phyloP scores from a whole-genome alignment of 2,113 vertebrate genomes.

The Sigmodon hispidus region DNA sequence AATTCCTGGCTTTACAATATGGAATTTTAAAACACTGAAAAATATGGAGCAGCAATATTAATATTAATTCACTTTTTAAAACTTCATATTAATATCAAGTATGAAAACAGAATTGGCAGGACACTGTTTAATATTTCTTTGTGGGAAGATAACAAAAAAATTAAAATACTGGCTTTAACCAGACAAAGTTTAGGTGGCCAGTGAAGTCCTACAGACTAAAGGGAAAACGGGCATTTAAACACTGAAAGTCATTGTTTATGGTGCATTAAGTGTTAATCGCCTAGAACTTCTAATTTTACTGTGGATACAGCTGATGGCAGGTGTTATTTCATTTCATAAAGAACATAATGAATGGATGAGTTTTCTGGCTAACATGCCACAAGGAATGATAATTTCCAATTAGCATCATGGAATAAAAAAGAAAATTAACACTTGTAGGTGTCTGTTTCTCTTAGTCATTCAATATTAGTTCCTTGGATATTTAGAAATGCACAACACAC shows the following conservation, averaged over 20 bases:
- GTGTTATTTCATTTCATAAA: constrained; percentile 84
- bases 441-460: neutral
- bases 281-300: constrained; percentile 81
- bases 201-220: constrained; percentile 78
- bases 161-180: constrained; percentile 45
- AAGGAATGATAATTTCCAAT: constrained; percentile 68
- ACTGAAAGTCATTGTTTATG: constrained; percentile 83
- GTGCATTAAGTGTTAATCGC: constrained; percentile 83
- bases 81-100: constrained; percentile 29
- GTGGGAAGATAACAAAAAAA: constrained; percentile 32
- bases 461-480: neutral
- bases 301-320: constrained; percentile 75
- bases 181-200: constrained; percentile 55
- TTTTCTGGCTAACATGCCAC: constrained; percentile 69
- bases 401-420: constrained; percentile 56
- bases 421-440: constrained; percentile 52
- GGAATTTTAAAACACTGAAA: neutral
- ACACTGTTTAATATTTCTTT: constrained; percentile 54
- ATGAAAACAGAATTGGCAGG: constrained; percentile 62
- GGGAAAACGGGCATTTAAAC: constrained; percentile 74
- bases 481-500: neutral
- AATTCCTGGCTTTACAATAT: neutral
- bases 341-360: constrained; percentile 75
- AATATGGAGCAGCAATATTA: neutral
- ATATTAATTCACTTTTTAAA: constrained; percentile 30